Evolutionary conservation across 2,797 vertebrate genomes (phyloP), one percentile per base, ranked within the genome.

Genomic region (Labroides dimidiatus): DNA sequence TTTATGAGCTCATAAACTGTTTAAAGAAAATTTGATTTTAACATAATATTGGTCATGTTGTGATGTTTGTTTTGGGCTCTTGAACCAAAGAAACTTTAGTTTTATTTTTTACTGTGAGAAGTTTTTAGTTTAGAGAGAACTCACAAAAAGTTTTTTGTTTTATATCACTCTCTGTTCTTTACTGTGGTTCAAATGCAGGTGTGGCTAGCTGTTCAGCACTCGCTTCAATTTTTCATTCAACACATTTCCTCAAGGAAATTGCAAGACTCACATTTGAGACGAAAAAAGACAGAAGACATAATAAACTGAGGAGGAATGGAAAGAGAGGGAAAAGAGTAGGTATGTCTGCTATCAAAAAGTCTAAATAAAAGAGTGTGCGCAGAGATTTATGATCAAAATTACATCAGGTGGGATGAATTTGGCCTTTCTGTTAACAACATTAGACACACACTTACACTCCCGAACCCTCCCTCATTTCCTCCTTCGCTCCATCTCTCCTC

Each of bases 391-490:
- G 27, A 70, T 58, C n/a, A 64, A 65, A 66, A 69, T 62, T 63
- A 41, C 39, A 58, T 69, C 33, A 60, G 60, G 41, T 75, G 55
- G 54, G 50, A 69, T 69, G 24, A 77, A 74, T 63, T 48, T 69
- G 15, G 43, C 36, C 39, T 70, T 21, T 24, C 53, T 43, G 49
- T 84, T 80, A 79, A 81, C 75, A 64, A 64, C 52, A 15, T 75
- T 59, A 20, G 51, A 50, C 24, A 58, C 65, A 62, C 57, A 66
- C 50, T 30, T 30, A 30, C 49, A 49, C 49, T 27, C 68, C 41
- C 67, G 58, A 77, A 77, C 67, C 44, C 74, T 50, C 67, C 61
- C 56, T 51, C 74, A 54, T 74, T 87, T 85, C 84, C 81, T 77
- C 73, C 43, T 44, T 64, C 16, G 6, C 78, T 81, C 79, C 80